A percentile compares a stretch with the other conserved stretches of the same genome.
Conservation (phyloP, 2,797 vertebrate genomes). For the Xerus rutilus region DNA sequence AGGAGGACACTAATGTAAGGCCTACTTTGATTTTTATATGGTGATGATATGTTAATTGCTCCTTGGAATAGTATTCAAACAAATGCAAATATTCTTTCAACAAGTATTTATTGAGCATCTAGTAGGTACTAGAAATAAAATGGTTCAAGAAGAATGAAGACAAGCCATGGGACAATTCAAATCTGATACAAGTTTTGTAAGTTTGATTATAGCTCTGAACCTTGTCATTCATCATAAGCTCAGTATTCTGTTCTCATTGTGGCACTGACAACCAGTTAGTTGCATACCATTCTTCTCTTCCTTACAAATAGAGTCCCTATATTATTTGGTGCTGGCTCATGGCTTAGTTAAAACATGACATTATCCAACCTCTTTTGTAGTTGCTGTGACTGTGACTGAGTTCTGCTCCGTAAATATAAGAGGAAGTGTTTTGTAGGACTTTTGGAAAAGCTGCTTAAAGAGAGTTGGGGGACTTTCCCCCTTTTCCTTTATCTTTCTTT, state of each 20-base stretch:
- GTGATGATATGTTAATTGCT: neutral
- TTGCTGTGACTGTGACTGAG: neutral
- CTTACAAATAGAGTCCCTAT: neutral
- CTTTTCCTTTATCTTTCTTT: neutral
- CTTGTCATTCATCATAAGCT: neutral
- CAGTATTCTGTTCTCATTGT: neutral
- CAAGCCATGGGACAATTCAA: neutral
- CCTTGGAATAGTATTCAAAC: neutral
- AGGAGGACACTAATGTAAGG: neutral
- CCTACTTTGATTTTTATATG: neutral
- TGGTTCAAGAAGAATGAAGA: neutral
- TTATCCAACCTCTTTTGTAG: slow-evolving; percentile 21
- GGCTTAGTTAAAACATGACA: neutral
- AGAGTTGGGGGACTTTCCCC: neutral
- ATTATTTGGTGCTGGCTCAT: neutral
- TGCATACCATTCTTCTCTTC: neutral
- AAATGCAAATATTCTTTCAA: neutral
- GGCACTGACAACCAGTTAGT: neutral
- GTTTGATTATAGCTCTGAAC: neutral
- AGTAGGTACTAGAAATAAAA: neutral
- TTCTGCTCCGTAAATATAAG: neutral
- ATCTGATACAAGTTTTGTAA: neutral
- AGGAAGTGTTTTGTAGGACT: neutral
- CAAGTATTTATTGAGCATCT: slow-evolving; percentile 50
- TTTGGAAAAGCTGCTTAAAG: neutral